Evolutionary conservation across 2,888 invertebrate species (phyloP), one percentile per base, ranked within the genome.

Genomic region (Rhyacophila evoluta): DNA sequence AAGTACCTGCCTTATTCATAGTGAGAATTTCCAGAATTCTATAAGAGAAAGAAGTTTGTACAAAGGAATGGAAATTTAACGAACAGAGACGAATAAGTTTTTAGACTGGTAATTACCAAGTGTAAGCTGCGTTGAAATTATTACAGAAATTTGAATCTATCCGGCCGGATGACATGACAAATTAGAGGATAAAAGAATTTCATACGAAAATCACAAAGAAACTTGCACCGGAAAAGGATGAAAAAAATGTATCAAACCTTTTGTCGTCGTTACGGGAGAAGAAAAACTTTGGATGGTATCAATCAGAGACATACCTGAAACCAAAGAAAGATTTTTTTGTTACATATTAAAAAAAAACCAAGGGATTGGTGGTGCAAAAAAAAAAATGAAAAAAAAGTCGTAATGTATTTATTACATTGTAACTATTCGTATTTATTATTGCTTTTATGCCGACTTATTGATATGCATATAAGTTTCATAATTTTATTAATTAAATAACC

Each of bases 31-130:
- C 1, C 25, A 19, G 27, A 29, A 39, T 41, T 41, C 41, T 25
- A n/a, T 11, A 39, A 68, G 25, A 15, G 2, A 25, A 19, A 55
- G 39, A 37, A 73, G 68, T 77, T 73, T 67, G 55, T 12, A 68
- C 68, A 71, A 72, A 73, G 72, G 72, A 77, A 77, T 67, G 68
- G 68, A 68, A 77, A 77, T 77, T 73, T 73, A 15, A n/a, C 36
- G 27, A 29, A 72, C 28, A 37, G 15, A 41, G 38, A 55, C 29
- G 25, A 36, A 55, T 72, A 33, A 67, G 25, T 72, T 72, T 77
- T n/a, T n/a, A 12, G 70, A 72, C 33, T 55, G 33, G 55, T 68
- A 77, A 77, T 77, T 72, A 72, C 55, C 55, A 19, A 25, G 55
- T 55, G 55, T 55, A 55, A 55, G 19, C 19, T 55, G 55, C 55